Percentiles rank a stretch among this genome's conserved stretches.
These are phyloP conservation scores for human (Homo sapiens) DNA, from an alignment of 2,113 vertebrate genomes.

Conservation along the genomic window DNA sequence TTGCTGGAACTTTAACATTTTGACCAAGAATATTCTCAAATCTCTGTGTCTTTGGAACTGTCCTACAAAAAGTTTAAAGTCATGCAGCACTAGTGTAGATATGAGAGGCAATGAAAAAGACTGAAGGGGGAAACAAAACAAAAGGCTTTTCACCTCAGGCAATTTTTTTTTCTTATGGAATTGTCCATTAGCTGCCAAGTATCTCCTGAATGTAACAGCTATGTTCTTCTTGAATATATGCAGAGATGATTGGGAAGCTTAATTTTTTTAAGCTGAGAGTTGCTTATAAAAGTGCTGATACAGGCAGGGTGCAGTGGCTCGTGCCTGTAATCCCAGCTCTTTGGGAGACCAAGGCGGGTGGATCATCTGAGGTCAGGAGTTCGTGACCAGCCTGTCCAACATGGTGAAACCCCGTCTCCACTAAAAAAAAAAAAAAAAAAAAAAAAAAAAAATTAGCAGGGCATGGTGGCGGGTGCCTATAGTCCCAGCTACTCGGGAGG, in stretches of 20 bases:
- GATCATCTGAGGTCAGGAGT: no score
- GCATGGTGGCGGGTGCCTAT: no score
- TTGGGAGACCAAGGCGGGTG: no score
- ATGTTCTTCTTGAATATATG: conserved; percentile 57
- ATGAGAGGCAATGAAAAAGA: conserved; percentile 10
- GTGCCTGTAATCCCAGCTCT: no score
- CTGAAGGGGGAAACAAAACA: conserved; percentile 2
- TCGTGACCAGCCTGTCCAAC: no score
- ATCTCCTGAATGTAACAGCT: conserved; percentile 60
- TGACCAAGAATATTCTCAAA: not conserved
- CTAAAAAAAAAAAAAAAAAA: no score
- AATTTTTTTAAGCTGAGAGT: not conserved
- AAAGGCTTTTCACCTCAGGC: not conserved
- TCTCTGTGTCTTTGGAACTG: not conserved
- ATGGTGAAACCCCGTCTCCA: no score
- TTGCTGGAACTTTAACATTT: not conserved
- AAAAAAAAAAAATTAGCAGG: no score
- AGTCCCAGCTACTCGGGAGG: no score
- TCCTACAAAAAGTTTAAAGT: not conserved
- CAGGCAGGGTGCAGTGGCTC: no score
- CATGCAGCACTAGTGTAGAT: not conserved
- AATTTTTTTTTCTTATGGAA: conserved; percentile 13
- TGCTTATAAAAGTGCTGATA: conserved; percentile 43
- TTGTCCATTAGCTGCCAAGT: conserved; percentile 59
- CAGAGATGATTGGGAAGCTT: conserved; percentile 13